Base-by-base conservation (phyloP, 1,140 invertebrate genomes). In the Pseudobourletiella spinata region DNA sequence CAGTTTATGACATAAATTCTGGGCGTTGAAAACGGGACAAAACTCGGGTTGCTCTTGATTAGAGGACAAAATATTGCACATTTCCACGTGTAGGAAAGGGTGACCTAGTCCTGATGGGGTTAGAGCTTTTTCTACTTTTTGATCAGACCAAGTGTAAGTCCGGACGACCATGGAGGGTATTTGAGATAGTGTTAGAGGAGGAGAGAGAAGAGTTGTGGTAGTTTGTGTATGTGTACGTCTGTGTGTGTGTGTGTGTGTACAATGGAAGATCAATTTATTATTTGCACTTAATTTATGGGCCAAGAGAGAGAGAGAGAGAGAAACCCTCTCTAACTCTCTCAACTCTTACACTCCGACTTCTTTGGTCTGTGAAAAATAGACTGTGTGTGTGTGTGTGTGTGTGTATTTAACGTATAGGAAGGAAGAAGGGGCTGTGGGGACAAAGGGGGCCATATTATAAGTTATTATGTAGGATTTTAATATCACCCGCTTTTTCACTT, bases 11-110 rank as follows among this genome's bases (percentile, higher is more conserved):
- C n/a, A 54, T 59, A 64, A 64, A 64, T 59, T 42, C 35, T 51
- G 63, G 63, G 63, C 63, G 63, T 64, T 64, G 63, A 64, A 44
- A 64, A 58, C 25, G 57, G 4, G n/a, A 63, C 39, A 63, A 57
- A 61, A 61, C 52, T 56, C 26, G 14, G n/a, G 18, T 55, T 16
- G 2, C 25, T 51, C 4, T 39, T 39, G 32, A 39, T 39, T 39
- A 39, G 8, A n/a, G 8, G 32, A 39, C 32, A 39, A n/a, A n/a
- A 39, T 39, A 39, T 39, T 39, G n/a, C 32, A 8, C 32, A 39
- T 39, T 39, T 39, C n/a, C n/a, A 39, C 32, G 32, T 39, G 8
- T 46, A 8, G 44, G 18, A 18, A 46, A 46, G 44, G 44, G 44
- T 14, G 18, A 8, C 8, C 44, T 14, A 20, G n/a, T n/a, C n/a